Percentiles rank a stretch among this genome's conserved stretches.
These are phyloP conservation scores for Arnoldichthys spilopterus DNA, from an alignment of 2,797 vertebrate species.

Conservation along the genomic window DNA sequence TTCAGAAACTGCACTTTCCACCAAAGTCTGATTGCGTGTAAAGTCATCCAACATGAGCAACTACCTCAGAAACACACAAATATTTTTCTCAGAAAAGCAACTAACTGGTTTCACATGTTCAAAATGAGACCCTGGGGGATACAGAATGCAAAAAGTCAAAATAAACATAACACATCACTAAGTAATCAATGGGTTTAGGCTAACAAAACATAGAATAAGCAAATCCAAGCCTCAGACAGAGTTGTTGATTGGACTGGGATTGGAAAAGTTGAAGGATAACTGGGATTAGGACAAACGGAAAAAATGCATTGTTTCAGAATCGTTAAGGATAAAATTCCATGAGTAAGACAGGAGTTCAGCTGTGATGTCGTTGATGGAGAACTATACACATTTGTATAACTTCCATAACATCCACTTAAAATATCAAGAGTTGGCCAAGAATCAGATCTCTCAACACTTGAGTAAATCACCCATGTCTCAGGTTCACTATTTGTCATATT, in stretches of 20 bases:
- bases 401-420: constrained; percentile 39
- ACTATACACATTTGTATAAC: neutral
- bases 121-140: constrained; percentile 29
- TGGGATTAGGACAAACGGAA: neutral
- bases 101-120: constrained; percentile 41
- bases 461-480: neutral
- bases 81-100: constrained; percentile 6
- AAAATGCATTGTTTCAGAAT: neutral
- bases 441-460: constrained; percentile 11
- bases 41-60: constrained; percentile 26
- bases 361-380: neutral
- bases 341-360: neutral
- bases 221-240: neutral
- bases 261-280: constrained; percentile 1
- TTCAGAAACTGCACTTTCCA: too few relatives aligned
- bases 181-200: constrained; percentile 6
- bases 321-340: constrained; percentile 4
- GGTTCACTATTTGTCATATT: neutral
- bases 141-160: constrained; percentile 17
- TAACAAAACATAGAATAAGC: constrained; percentile 13
- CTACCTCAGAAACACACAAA: neutral
- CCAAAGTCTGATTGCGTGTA: neutral
- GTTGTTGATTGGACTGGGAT: neutral
- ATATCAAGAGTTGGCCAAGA: constrained; percentile 9
- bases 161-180: neutral